These are phyloP conservation scores for Papilio gigon DNA, from an alignment of 2,888 invertebrate genomes.

Conservation along the genomic window DNA sequence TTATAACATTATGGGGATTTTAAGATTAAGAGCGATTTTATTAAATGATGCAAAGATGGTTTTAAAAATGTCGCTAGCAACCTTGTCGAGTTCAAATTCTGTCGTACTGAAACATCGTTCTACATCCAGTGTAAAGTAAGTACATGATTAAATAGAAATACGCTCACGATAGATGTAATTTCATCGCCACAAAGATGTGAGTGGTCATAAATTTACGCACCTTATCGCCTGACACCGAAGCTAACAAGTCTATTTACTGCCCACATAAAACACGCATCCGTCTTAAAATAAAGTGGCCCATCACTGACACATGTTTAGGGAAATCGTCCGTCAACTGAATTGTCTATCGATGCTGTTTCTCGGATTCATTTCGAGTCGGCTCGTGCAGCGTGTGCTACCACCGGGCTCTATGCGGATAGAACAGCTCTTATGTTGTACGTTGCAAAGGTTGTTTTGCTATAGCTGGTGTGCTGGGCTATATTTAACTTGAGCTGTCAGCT, in stretches of 20 bases:
- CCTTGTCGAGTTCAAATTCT: not conserved
- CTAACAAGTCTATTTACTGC: slow-evolving; percentile 35
- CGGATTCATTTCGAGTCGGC: slow-evolving; percentile 35
- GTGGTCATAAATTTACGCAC: slow-evolving; percentile 37
- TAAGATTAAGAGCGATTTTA: not conserved
- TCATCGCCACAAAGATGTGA: slow-evolving; percentile 27
- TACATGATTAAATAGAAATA: not conserved
- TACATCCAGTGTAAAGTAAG: not conserved
- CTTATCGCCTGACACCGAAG: slow-evolving; percentile 30
- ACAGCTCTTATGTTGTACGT: slow-evolving; percentile 35
- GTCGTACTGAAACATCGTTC: not conserved
- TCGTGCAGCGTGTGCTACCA: slow-evolving; percentile 23
- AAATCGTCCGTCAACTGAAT: slow-evolving; percentile 36
- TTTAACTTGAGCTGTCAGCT: slow-evolving; percentile 54
- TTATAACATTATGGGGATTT: not conserved
- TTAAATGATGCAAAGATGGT: not conserved
- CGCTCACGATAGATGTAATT: slow-evolving; percentile 23
- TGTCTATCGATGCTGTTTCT: slow-evolving; percentile 18
- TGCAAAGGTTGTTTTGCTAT: slow-evolving; percentile 43
- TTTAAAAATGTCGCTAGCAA: not conserved
- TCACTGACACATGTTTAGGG: slow-evolving; percentile 35
- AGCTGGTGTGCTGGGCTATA: slow-evolving; percentile 33
- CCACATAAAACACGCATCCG: slow-evolving; percentile 33
- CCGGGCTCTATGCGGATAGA: slow-evolving; percentile 16
- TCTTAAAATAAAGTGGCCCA: slow-evolving; percentile 35